Evolutionary conservation across 2,888 invertebrate species (phyloP).

Genomic region (Plebejus anna): DNA sequence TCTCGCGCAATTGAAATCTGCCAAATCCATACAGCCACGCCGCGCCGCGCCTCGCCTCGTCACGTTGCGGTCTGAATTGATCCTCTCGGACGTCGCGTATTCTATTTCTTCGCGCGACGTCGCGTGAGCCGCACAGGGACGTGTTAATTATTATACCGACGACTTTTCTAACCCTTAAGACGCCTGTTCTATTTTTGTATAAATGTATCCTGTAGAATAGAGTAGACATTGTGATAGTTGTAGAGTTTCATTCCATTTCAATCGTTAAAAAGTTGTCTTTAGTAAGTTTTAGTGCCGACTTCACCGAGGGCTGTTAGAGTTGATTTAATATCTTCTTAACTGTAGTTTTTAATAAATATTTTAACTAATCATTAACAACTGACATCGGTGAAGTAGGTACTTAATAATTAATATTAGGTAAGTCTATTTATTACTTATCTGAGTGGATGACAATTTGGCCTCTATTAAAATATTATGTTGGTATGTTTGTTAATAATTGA

Average conservation of each 20-base stretch:
- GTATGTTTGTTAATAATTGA: not conserved
- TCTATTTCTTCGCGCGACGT: not conserved
- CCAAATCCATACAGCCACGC: too few species aligned
- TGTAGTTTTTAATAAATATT: too few species aligned
- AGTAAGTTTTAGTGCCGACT: not conserved
- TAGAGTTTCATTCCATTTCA: not conserved
- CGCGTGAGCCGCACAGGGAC: not conserved
- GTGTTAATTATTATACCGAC: not conserved
- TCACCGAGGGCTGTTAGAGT: too few species aligned
- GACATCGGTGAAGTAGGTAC: not conserved
- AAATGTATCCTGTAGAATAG: not conserved
- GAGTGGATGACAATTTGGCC: not conserved
- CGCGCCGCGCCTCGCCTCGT: too few species aligned
- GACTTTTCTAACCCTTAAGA: not conserved
- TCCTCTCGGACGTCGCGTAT: not conserved
- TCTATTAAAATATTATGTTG: not conserved
- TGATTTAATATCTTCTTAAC: too few species aligned
- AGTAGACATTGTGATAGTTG: not conserved
- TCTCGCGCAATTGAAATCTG: too few species aligned
- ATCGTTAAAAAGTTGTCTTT: not conserved
- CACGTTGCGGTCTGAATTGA: too few species aligned
- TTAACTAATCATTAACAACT: not conserved
- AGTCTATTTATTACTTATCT: not conserved
- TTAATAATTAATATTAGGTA: not conserved
- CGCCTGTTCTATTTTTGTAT: slow-evolving; percentile 1